Conservation (phyloP, 2,888 invertebrate genomes). For the Eupelmus urozonus region DNA sequence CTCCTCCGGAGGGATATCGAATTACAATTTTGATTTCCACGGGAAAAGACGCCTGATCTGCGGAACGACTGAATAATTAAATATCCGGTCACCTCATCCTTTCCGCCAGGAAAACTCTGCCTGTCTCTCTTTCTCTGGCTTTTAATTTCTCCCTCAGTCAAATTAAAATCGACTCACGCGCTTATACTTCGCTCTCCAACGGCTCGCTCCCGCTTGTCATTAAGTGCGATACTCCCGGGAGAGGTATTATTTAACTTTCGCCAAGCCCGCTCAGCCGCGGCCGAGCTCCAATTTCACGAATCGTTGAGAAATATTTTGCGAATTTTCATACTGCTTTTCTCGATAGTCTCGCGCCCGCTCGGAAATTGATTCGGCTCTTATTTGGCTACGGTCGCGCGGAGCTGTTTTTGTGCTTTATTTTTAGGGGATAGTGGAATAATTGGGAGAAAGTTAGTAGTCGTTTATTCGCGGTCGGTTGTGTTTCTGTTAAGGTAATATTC, state of each 20-base stretch:
- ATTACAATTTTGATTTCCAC: slow-evolving; percentile 63
- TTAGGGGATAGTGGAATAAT: not conserved
- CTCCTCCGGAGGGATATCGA: slow-evolving; percentile 61
- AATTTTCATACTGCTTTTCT: slow-evolving; percentile 18
- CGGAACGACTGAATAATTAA: slow-evolving; percentile 63
- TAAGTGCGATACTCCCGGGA: slow-evolving; percentile 43
- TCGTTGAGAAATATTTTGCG: slow-evolving; percentile 35
- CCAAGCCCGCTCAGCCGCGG: not conserved
- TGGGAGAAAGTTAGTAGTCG: too few relatives aligned
- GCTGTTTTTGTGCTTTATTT: not conserved
- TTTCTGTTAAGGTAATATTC: too few relatives aligned
- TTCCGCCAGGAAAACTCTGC: not conserved
- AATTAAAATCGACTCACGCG: slow-evolving; percentile 72
- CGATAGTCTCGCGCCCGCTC: not conserved
- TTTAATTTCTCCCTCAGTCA: slow-evolving; percentile 71
- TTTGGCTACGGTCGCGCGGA: not conserved
- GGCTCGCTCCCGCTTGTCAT: slow-evolving; percentile 40
- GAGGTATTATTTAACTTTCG: slow-evolving; percentile 54
- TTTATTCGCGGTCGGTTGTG: too few relatives aligned
- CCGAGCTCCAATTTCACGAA: slow-evolving; percentile 23
- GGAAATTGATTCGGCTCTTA: not conserved
- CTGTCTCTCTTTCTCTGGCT: slow-evolving; percentile 60
- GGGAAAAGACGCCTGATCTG: slow-evolving; percentile 59
- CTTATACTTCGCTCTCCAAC: slow-evolving; percentile 54
- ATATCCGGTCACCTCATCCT: slow-evolving; percentile 50